Base-by-base conservation (phyloP, 2,888 invertebrate species). In the Epinotia demarniana region DNA sequence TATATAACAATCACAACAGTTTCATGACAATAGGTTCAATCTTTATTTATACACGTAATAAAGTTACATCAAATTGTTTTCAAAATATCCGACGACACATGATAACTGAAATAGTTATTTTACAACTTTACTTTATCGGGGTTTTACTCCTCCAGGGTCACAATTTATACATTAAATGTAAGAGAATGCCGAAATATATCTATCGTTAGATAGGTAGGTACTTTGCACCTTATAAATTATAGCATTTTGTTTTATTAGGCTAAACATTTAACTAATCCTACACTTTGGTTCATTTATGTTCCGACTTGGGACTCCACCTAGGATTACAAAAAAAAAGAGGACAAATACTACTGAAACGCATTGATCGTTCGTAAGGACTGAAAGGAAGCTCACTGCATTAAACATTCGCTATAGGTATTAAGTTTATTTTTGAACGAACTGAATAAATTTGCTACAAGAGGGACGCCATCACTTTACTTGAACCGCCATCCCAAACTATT, bases 1-100 rank as follows among this genome's bases (percentile, higher is more conserved):
- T 92, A 91, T 89, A 87, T 92, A 93, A 93, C 92, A 92, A 93
- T 93, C 93, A 94, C 93, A 94, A 93, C 93, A 92, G 87, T 91
- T 88, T 90, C 84, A 89, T 90, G 90, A 90, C 90, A 86, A 88
- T 92, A 92, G 71, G 70, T 75, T 75, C 88, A 89, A 89, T 90
- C 82, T 85, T 86, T 87, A 77, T 75, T 76, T 77, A 86, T 85
- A 89, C 87, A 89, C 83, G 57, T 77, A 75, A 84, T 83, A 88
- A 87, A 88, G 80, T 87, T 86, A 85, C 83, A 85, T 87, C 86
- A 82, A 84, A 82, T 86, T 82, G 82, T 84, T 87, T 87, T 83
- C 84, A 76, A 88, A 87, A 86, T 86, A 88, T 86, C 81, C 78
- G 85, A 87, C 85, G 79, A 85, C 83, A 86, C 84, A 82, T 85